These are phyloP conservation scores for Calliphora vicina DNA, from an alignment of 1,140 invertebrate species.

Conservation along the genomic window DNA sequence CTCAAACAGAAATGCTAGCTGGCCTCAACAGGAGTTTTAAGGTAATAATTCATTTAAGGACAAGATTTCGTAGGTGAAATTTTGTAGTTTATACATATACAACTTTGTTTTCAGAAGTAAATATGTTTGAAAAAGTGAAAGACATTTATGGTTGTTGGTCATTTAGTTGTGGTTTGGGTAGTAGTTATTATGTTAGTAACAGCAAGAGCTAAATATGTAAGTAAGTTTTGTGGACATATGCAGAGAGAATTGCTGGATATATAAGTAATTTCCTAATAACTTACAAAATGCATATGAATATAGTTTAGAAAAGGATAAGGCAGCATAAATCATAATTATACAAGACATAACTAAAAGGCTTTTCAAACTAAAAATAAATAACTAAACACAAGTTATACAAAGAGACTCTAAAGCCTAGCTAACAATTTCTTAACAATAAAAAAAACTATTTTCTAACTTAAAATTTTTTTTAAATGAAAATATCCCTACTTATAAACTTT, in stretches of 20 bases:
- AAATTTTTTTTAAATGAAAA: no score
- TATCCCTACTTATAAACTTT: no score
- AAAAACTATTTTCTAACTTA: no score
- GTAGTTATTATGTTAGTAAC: background rate
- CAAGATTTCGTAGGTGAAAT: background rate
- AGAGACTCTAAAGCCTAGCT: no score
- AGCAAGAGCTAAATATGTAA: no score
- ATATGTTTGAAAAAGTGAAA: background rate
- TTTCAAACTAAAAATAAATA: background rate
- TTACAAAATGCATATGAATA: no score
- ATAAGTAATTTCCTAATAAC: no score
- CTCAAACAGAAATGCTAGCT: no score
- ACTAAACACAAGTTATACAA: no score
- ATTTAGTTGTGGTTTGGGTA: background rate
- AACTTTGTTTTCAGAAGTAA: background rate
- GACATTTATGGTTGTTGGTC: background rate
- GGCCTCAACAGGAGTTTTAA: background rate
- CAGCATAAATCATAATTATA: background rate
- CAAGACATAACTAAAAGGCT: background rate
- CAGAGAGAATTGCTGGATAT: background rate
- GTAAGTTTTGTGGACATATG: background rate
- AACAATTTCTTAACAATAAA: no score
- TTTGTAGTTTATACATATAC: background rate
- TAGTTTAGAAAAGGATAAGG: background rate
- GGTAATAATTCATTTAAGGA: conserved; percentile 1